phyloP scores from a whole-genome alignment of 2,113 vertebrate genomes.

The Pelvicachromis taeniatus region DNA sequence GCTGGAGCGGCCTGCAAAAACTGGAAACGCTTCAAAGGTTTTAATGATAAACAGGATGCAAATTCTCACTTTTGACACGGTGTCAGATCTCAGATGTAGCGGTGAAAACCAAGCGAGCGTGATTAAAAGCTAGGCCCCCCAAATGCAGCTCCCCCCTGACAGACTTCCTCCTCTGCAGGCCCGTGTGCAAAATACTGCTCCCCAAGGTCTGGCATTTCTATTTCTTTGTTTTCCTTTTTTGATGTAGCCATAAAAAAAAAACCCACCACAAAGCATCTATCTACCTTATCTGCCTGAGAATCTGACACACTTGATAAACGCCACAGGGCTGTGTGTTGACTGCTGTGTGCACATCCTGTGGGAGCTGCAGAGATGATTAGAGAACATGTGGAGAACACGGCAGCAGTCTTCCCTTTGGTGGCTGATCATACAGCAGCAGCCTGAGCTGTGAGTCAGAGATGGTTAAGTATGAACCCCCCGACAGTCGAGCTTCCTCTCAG shows the following conservation, averaged over 20 bases:
- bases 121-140: background rate
- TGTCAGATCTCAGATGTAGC: conserved; percentile 15
- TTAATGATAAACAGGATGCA: conserved; percentile 27
- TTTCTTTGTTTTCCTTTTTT: background rate
- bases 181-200: background rate
- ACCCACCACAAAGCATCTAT: background rate
- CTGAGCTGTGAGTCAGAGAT: conserved; percentile 22
- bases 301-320: conserved; percentile 14
- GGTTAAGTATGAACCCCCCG: background rate
- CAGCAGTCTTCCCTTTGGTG: background rate
- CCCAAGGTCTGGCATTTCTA: background rate
- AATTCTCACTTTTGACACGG: conserved; percentile 24
- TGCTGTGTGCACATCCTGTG: background rate
- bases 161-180: background rate
- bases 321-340: background rate
- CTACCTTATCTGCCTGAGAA: background rate
- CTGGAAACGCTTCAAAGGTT: conserved; percentile 26
- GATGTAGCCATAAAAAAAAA: background rate
- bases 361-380: conserved; percentile 28
- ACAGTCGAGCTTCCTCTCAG: conserved; percentile 1
- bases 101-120: background rate
- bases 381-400: conserved; percentile 22
- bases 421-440: conserved; percentile 14
- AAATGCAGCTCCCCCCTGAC: background rate
- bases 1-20: background rate